Base-by-base conservation (phyloP, 2,113 vertebrate genomes). In the Orthonyx spaldingii region DNA sequence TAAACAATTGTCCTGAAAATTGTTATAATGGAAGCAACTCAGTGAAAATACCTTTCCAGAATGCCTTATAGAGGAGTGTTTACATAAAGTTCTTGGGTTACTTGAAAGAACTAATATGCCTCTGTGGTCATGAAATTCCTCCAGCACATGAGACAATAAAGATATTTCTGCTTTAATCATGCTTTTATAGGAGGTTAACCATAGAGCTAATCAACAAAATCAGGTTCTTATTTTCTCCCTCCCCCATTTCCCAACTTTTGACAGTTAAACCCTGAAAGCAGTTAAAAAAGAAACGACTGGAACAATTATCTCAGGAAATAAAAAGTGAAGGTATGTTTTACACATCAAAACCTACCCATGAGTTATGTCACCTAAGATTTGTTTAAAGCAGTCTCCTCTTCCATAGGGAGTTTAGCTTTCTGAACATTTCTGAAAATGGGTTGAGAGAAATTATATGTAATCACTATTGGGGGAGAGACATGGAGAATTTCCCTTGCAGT, bases 201-300 rank as follows among this genome's bases (percentile, higher is more conserved):
- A 3, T 9, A 57, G 18, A 90, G 6, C 2, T 33, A 65, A 68
- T 37, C 19, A 77, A 65, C 22, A 13, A 72, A n/a, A 68, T 52
- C 7, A 59, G 14, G 72, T 53, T 80, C 28, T 60, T 86, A 21
- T 33, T 22, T 64, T 22, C 4, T 21, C 3, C 5, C 2, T 22
- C 11, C 3, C 2, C 1, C 3, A 10, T 11, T 16, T 13, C 3
- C 2, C 1, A 13, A 0, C 27, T 66, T 87, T 72, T 59, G 23
- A 26, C 1, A 1, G 12, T 44, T 63, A 80, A 88, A 19, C 4
- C 9, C 7, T 32, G 4, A 11, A 85, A 59, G 2, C 9, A 85
- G 17, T 46, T 47, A 42, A 35, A 87, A 82, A 79, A 66, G 10
- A 46, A 37, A 79, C 14, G 9, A 37, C 3, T 68, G 30, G 18